A percentile compares a stretch with the other conserved stretches of the same genome.
Conservation (phyloP, 1,140 invertebrate genomes). For the Drosophila kohkoa region DNA sequence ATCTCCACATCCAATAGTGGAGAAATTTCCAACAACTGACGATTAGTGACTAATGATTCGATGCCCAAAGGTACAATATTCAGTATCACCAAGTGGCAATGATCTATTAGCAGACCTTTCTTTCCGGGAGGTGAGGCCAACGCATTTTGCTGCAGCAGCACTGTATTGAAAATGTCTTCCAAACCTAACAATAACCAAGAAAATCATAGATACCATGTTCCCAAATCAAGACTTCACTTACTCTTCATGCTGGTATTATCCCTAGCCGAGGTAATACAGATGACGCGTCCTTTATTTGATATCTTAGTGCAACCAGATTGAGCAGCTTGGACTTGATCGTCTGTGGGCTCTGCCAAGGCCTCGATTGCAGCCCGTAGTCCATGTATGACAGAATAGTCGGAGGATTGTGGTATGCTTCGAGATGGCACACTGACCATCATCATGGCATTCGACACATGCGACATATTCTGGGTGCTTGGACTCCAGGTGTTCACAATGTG, state of each 20-base stretch:
- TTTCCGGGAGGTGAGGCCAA: constrained; percentile 87
- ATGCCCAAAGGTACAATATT: constrained; percentile 93
- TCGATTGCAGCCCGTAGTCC: constrained; percentile 95
- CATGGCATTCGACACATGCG: constrained; percentile 91
- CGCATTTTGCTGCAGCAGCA: constrained; percentile 92
- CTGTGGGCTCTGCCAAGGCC: constrained; percentile 92
- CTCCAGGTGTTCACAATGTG: constrained; percentile 94
- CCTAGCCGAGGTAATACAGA: constrained; percentile 94
- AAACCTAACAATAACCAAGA: constrained; percentile 77
- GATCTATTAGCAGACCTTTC: constrained; percentile 90
- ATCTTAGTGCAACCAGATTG: constrained; percentile 67
- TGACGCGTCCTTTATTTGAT: constrained; percentile 91
- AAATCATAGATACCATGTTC: not conserved
- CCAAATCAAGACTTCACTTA: constrained; percentile 7
- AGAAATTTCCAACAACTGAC: constrained; percentile 88
- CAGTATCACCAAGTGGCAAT: constrained; percentile 95
- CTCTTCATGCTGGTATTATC: constrained; percentile 93
- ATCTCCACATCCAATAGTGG: constrained; percentile 89
- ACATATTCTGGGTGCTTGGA: constrained; percentile 92
- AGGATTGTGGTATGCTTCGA: constrained; percentile 83
- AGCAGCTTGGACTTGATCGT: constrained; percentile 87
- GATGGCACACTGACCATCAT: constrained; percentile 90
- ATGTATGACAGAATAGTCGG: constrained; percentile 91
- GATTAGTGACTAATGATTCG: constrained; percentile 90
- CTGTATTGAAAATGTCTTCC: constrained; percentile 93